Conservation (phyloP, 2,113 vertebrate species). For the Pristiophorus japonicus region DNA sequence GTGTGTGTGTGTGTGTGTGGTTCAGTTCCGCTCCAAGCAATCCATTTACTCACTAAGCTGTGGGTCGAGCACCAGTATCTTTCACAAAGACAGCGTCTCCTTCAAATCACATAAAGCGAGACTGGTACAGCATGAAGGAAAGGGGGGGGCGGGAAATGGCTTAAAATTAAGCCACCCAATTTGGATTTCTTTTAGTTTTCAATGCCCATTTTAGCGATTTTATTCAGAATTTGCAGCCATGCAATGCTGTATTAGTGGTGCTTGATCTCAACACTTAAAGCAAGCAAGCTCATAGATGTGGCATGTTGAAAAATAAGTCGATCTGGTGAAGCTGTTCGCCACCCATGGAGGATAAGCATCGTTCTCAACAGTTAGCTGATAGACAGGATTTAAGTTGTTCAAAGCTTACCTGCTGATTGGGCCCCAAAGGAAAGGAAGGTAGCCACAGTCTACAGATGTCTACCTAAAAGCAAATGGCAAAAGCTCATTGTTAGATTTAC, state of each 20-base stretch:
- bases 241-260: neutral
- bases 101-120: too few species aligned
- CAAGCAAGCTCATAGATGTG: neutral
- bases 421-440: neutral
- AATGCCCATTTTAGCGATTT: neutral
- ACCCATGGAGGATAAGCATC: neutral
- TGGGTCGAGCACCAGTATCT: neutral
- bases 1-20: neutral
- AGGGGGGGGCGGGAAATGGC: too few species aligned
- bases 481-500: constrained; percentile 6
- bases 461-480: constrained; percentile 4
- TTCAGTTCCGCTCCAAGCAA: neutral
- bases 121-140: too few species aligned
- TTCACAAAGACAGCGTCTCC: neutral
- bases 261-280: neutral
- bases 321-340: neutral
- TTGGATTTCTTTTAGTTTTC: neutral
- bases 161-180: neutral
- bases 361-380: neutral
- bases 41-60: neutral
- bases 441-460: too few species aligned
- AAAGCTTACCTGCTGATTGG: constrained; percentile 25
- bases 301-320: neutral
- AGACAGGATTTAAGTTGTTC: neutral
- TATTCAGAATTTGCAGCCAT: constrained; percentile 18